phyloP scores from a whole-genome alignment of 2,888 invertebrate genomes.

The Trachelus tabidus region DNA sequence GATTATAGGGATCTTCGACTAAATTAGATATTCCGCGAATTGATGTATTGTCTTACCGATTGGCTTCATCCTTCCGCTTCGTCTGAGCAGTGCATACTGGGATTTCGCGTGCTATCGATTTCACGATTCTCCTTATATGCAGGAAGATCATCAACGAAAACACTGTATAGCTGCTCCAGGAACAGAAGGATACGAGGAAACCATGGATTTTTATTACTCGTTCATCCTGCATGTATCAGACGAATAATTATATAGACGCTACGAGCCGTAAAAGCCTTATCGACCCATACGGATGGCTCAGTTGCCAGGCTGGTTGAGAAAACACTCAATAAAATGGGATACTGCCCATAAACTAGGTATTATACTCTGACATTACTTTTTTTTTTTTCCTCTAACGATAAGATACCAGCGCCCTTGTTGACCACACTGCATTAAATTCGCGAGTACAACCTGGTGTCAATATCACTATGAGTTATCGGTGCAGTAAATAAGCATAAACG shows the following conservation, averaged over 20 bases:
- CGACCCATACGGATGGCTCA: slow-evolving; percentile 19
- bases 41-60: slow-evolving; percentile 45
- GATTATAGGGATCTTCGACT: slow-evolving; percentile 49
- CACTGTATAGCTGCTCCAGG: not conserved
- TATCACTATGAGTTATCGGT: not conserved
- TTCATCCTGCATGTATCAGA: slow-evolving; percentile 17
- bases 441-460: not conserved
- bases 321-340: slow-evolving; percentile 32
- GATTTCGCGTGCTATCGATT: not conserved
- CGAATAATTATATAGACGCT: slow-evolving; percentile 36
- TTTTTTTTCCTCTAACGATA: not conserved
- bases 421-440: not conserved
- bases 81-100: not conserved
- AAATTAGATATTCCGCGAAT: slow-evolving; percentile 42
- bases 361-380: slow-evolving; percentile 12
- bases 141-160: not conserved
- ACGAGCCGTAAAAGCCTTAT: slow-evolving; percentile 39
- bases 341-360: slow-evolving; percentile 34
- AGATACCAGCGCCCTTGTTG: not conserved
- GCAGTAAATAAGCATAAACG: not conserved
- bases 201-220: not conserved
- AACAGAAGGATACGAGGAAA: not conserved
- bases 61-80: slow-evolving; percentile 5
- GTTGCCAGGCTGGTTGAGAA: slow-evolving; percentile 20
- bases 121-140: not conserved